Evolutionary conservation across 2,797 vertebrate genomes (phyloP).

Genomic region (Anguilla anguilla): DNA sequence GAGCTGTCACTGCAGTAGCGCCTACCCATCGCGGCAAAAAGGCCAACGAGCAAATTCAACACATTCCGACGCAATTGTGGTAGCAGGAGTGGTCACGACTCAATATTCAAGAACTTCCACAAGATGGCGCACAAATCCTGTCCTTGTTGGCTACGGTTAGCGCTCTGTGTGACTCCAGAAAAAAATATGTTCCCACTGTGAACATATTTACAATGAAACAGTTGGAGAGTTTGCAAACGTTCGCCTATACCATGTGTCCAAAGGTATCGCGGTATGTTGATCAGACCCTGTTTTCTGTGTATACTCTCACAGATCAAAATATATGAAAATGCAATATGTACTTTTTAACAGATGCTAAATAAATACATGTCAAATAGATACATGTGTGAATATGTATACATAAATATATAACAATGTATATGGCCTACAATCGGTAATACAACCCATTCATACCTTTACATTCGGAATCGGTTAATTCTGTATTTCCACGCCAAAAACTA

Average conservation of each 20-base stretch:
- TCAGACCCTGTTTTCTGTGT: background rate
- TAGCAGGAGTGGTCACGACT: background rate
- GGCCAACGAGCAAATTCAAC: background rate
- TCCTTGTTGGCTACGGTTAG: background rate
- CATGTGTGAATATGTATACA: background rate
- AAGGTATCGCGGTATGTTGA: background rate
- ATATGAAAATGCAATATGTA: background rate
- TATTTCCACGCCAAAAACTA: background rate
- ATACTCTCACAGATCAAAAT: background rate
- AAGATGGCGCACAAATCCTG: background rate
- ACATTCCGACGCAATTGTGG: background rate
- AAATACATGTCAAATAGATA: background rate
- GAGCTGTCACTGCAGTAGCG: too few relatives aligned
- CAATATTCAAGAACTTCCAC: background rate
- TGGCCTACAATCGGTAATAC: too few relatives aligned
- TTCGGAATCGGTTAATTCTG: too few relatives aligned
- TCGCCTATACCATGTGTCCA: background rate
- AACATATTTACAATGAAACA: background rate
- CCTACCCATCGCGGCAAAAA: background rate
- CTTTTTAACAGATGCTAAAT: background rate
- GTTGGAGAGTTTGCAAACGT: background rate
- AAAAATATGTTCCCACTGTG: background rate
- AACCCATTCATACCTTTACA: too few relatives aligned
- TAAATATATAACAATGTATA: background rate
- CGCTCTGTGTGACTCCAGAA: background rate